Evolutionary conservation across 1,140 invertebrate species (phyloP).

Genomic region (Drosophila insularis): DNA sequence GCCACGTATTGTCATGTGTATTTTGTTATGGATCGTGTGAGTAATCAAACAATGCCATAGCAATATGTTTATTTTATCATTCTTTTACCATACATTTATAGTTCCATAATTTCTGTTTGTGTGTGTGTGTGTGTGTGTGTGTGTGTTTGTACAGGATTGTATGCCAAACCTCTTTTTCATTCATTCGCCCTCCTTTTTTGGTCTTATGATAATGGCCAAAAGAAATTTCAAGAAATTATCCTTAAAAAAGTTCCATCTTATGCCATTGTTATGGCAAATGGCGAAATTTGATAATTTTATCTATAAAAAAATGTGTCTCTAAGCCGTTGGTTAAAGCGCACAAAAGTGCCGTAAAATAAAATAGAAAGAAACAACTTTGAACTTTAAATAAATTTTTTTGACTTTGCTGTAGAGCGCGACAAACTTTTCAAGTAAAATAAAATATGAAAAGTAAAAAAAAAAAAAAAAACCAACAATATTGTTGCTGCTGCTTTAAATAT

Average conservation of each 20-base stretch:
- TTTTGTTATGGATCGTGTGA: conserved; percentile 38
- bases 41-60: conserved; percentile 52
- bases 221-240: not conserved
- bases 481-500: not conserved
- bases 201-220: not conserved
- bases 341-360: conserved; percentile 41
- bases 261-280: conserved; percentile 4
- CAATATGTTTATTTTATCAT: conserved; percentile 11
- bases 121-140: no score
- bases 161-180: not conserved
- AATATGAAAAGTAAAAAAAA: conserved; percentile 32
- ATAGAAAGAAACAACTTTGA: conserved; percentile 38
- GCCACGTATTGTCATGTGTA: conserved; percentile 5
- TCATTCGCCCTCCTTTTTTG: not conserved
- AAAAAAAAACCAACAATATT: not conserved
- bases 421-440: conserved; percentile 67
- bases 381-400: conserved; percentile 66
- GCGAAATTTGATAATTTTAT: conserved; percentile 33
- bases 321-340: conserved; percentile 18
- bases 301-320: conserved; percentile 14
- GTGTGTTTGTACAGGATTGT: not conserved
- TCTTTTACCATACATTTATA: not conserved
- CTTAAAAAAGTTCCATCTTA: not conserved
- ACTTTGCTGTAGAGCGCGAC: conserved; percentile 41
- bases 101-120: no score